A percentile compares a stretch with the other conserved stretches of the same genome.
Conservation (phyloP, 2,888 invertebrate species). For the Tiliacea citrago region DNA sequence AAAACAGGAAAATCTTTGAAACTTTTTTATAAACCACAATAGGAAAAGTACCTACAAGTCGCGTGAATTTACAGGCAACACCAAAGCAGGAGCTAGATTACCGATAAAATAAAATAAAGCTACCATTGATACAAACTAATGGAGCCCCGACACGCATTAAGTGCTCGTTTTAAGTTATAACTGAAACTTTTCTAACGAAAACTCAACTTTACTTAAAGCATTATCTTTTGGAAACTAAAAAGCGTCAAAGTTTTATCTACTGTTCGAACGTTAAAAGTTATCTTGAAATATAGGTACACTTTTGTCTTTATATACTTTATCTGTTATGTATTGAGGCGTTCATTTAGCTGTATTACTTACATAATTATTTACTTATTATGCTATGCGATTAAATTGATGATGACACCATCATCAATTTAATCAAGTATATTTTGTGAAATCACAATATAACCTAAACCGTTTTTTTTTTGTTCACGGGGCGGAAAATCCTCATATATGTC, state of each 20-base stretch:
- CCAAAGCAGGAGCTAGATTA: slow-evolving; percentile 45
- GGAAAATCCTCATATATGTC: too few relatives aligned
- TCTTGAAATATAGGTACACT: slow-evolving; percentile 29
- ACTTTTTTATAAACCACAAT: neutral
- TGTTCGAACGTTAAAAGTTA: slow-evolving; percentile 43
- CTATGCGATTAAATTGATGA: neutral
- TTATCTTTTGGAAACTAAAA: slow-evolving; percentile 58
- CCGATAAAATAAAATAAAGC: slow-evolving; percentile 53
- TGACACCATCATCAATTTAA: too few relatives aligned
- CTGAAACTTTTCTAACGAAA: slow-evolving; percentile 52
- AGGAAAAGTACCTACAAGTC: neutral
- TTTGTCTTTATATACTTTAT: slow-evolving; percentile 33
- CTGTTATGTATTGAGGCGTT: slow-evolving; percentile 18
- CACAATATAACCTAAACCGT: too few relatives aligned
- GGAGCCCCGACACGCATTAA: slow-evolving; percentile 64
- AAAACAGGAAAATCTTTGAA: neutral
- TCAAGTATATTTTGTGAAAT: too few relatives aligned
- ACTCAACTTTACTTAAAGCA: slow-evolving; percentile 41
- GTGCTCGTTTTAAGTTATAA: slow-evolving; percentile 48
- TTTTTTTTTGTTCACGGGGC: too few relatives aligned
- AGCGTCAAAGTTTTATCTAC: slow-evolving; percentile 24
- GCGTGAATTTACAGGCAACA: slow-evolving; percentile 32
- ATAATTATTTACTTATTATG: neutral
- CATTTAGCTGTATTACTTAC: neutral
- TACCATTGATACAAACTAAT: slow-evolving; percentile 72